These are phyloP conservation scores for Erpornis zantholeuca DNA, from an alignment of 2,113 vertebrate genomes.

Conservation along the genomic window DNA sequence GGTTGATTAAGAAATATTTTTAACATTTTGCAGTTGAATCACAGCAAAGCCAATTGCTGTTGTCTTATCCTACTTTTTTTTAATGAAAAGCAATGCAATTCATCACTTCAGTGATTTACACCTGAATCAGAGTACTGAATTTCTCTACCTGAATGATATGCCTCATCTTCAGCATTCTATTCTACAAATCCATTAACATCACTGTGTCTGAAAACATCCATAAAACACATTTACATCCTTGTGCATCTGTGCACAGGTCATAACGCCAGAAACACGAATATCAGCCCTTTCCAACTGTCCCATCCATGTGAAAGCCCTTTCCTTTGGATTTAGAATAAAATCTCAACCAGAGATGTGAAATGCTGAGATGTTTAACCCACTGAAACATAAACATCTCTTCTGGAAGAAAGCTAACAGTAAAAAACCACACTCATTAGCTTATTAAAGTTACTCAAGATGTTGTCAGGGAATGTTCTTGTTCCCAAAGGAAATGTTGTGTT, in stretches of 20 bases:
- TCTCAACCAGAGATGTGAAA: neutral
- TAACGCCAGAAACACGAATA: neutral
- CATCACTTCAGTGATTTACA: neutral
- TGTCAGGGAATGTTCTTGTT: neutral
- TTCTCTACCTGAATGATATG: neutral
- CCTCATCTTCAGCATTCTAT: neutral
- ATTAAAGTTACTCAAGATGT: neutral
- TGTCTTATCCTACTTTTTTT: neutral
- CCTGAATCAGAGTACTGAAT: neutral
- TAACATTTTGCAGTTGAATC: conserved; percentile 2
- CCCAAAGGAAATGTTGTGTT: conserved; percentile 15
- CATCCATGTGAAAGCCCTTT: neutral
- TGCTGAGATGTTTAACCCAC: neutral
- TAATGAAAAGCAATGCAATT: neutral
- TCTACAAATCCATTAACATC: neutral
- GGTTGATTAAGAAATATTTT: neutral
- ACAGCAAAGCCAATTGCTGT: neutral
- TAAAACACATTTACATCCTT: neutral
- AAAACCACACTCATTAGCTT: neutral
- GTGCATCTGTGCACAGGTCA: neutral
- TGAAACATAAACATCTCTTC: conserved; percentile 10
- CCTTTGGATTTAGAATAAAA: neutral
- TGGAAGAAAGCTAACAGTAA: neutral
- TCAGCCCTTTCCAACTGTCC: neutral
- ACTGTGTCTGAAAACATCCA: neutral